Evolutionary conservation across 2,113 vertebrate genomes (phyloP), one percentile per base, ranked within the genome.

Genomic region (Chaetodon auriga): DNA sequence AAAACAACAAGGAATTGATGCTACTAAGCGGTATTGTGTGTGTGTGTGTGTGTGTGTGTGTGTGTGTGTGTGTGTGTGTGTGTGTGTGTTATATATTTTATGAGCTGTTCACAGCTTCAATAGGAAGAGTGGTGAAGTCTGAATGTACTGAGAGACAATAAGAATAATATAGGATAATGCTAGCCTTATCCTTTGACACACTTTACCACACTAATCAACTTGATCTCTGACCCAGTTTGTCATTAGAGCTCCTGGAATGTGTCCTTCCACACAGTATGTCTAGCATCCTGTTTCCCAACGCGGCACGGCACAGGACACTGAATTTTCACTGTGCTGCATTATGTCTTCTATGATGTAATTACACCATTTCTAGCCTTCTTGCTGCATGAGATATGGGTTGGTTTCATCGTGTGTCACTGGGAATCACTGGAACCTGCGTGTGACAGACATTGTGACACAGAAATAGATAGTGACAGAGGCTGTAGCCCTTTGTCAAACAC

Each of bases 401-500:
- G 21, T 54, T 38, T 0, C 5, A 14, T 48, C 46, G 1, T 6
- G 16, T 25, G 45, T 45, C 48, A n/a, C n/a, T 77, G 65, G 55
- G 57, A 38, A 69, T 55, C 51, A 49, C 49, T 80, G 21, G 51
- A 64, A 48, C 30, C 9, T 55, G 53, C 19, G 54, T 7, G 3
- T 16, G 60, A 72, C 21, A 46, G 13, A 16, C n/a, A 68, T 5
- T 23, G 16, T 41, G 54, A 38, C 19, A 12, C 16, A 60, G 43
- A 23, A 48, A 35, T 4, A 57, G 15, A 68, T 48, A 35, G 54
- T 43, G n/a, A 53, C 36, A 43, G 43, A 45, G 55, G 9, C 10
- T 3, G 13, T 23, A 23, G 49, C 45, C 65, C 77, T 36, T 43
- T 53, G 45, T 53, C 25, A 51, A 77, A 84, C 64, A 82, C 19